Evolutionary conservation across 2,888 invertebrate genomes (phyloP).

Genomic region (Gymnoscelis rufifasciata): DNA sequence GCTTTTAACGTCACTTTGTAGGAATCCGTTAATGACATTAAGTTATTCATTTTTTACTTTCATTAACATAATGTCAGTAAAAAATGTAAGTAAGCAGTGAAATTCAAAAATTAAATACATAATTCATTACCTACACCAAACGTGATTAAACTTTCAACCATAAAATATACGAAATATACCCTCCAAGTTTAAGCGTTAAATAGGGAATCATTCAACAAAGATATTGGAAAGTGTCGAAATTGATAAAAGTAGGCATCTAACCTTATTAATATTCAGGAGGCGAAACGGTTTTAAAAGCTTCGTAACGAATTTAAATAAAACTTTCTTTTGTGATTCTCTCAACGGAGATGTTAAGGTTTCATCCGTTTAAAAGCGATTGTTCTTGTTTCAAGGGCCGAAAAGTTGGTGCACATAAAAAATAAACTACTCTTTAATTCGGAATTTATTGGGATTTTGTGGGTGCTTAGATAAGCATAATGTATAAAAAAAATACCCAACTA

Average conservation of each 20-base stretch:
- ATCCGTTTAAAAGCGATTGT: not conserved
- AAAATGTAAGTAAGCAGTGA: too few species aligned
- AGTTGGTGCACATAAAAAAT: not conserved
- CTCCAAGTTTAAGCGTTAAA: too few species aligned
- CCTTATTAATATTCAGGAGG: conserved; percentile 8
- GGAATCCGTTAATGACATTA: too few species aligned
- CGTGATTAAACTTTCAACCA: not conserved
- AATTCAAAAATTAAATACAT: too few species aligned
- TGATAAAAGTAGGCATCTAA: not conserved
- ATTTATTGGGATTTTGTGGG: too few species aligned
- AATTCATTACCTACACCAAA: not conserved
- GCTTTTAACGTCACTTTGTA: too few species aligned
- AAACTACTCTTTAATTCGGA: too few species aligned
- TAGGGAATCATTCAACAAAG: not conserved
- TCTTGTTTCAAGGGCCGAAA: not conserved
- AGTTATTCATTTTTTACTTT: too few species aligned
- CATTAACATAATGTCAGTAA: too few species aligned
- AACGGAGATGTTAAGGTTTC: conserved; percentile 24
- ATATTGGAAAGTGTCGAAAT: not conserved
- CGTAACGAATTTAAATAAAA: conserved; percentile 40
- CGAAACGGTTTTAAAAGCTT: conserved; percentile 21
- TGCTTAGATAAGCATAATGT: too few species aligned
- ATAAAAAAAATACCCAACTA: too few species aligned
- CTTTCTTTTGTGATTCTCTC: conserved; percentile 33
- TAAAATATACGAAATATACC: too few species aligned